Base-by-base conservation (phyloP, 2,888 invertebrate species). In the Athrips mouffetella region DNA sequence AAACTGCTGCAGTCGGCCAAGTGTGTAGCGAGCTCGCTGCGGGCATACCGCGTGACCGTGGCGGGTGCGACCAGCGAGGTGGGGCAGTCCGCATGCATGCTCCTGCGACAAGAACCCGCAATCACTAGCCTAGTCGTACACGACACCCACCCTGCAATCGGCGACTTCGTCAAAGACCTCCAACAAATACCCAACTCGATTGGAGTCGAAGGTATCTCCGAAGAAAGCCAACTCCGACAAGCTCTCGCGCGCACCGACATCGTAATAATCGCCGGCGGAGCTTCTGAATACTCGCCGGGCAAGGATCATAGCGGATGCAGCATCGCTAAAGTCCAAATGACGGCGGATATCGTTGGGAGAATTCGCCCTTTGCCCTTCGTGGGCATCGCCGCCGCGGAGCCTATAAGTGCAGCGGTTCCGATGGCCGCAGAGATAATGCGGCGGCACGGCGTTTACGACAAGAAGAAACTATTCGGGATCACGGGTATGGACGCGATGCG, bases 401-500 rank as follows among this genome's bases (percentile, higher is more conserved):
- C 89, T 0, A 67, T 89, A 1, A 89, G 89, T 56, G 67, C 71
- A 1, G 59, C 83, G 0, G 73, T 89, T 1, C 89, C 89, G 1
- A 76, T 89, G 67, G 79, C 80, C 6, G 82, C 87, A 0, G 86
- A 89, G 59, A 63, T 86, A 10, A 69, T 89, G 63, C 64, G 64
- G 47, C 70, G 66, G 48, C 51, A 70, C 29, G 80, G 81, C 4
- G 61, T 90, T 16, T 92, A 90, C 69, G 92, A 95, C 60, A 88
- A 91, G 2, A 91, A 88, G 48, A 83, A 81, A 53, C 60, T 91
- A 16, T 94, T 96, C 69, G 96, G 96, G 5, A 90, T 96, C 3
- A 94, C 94, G 41, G 91, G 92, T 5, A 76, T 94, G 25, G 93
- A 95, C 73, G 82, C 91, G 21, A 91, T 96, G 18, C 89, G 95